phyloP scores from a whole-genome alignment of 1,140 invertebrate species.

The Gryllus bimaculatus region DNA sequence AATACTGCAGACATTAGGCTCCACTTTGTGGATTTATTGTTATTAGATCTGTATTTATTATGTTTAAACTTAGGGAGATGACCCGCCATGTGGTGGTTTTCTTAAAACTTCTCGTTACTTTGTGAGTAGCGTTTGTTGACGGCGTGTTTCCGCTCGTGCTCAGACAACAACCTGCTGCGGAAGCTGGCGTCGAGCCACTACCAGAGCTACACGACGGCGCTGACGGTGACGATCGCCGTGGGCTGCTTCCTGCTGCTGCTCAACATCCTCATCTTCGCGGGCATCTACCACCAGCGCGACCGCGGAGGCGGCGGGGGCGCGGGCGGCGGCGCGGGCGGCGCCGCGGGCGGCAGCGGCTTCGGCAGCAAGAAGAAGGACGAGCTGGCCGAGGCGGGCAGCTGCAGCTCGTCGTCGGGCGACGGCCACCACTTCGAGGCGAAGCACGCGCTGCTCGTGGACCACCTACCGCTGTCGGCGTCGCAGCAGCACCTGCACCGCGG shows the following conservation, averaged over 20 bases:
- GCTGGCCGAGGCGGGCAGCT: conserved; percentile 56
- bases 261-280: conserved; percentile 88
- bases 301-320: conserved; percentile 48
- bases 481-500: conserved; percentile 36
- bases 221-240: conserved; percentile 87
- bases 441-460: conserved; percentile 37
- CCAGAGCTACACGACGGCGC: conserved; percentile 77
- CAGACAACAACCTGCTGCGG: conserved; percentile 57
- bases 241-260: conserved; percentile 80
- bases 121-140: too few relatives aligned
- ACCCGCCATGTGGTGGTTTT: too few relatives aligned
- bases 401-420: conserved; percentile 38
- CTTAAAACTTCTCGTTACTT: too few relatives aligned
- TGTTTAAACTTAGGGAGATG: too few relatives aligned
- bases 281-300: conserved; percentile 85
- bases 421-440: conserved; percentile 47
- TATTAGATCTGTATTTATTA: too few relatives aligned
- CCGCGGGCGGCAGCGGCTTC: conserved; percentile 43
- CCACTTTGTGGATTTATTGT: too few relatives aligned
- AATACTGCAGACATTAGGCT: too few relatives aligned
- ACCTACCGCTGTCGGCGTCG: conserved; percentile 39
- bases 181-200: conserved; percentile 69
- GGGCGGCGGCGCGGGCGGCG: conserved; percentile 85
- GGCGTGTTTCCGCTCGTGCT: conserved; percentile 34
- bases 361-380: conserved; percentile 59